A percentile compares a stretch with the other conserved stretches of the same genome.
These are phyloP conservation scores for Deroplatys truncata DNA, from an alignment of 2,888 invertebrate genomes.

Conservation along the genomic window DNA sequence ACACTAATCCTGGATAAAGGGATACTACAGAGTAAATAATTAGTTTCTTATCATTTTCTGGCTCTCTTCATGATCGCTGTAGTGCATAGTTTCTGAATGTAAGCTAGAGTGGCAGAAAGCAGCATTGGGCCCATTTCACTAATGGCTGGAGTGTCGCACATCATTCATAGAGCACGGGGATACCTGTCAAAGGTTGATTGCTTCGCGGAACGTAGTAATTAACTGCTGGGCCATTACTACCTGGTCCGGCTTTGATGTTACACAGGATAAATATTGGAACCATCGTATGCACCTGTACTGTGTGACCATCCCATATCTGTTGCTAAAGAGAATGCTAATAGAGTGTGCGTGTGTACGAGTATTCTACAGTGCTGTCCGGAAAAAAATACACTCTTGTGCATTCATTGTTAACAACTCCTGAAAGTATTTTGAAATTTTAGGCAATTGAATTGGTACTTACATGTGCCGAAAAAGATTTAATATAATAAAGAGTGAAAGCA, in stretches of 20 bases:
- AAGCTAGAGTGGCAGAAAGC: background rate
- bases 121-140: background rate
- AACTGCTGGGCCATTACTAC: background rate
- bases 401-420: background rate
- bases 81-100: background rate
- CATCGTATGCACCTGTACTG: background rate
- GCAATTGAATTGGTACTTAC: no score
- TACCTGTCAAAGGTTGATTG: background rate
- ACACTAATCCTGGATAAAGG: no score
- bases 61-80: background rate
- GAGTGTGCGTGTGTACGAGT: background rate
- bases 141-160: background rate
- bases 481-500: no score
- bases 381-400: background rate
- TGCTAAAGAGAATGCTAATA: background rate
- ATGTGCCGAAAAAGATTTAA: no score
- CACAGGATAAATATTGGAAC: background rate
- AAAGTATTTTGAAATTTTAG: background rate
- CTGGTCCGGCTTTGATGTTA: background rate
- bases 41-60: background rate
- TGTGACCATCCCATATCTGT: background rate
- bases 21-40: background rate
- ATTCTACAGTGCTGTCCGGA: background rate
- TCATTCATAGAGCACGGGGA: background rate
- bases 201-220: background rate